phyloP scores from a whole-genome alignment of 2,113 vertebrate genomes.

The Rhipidura dahli region DNA sequence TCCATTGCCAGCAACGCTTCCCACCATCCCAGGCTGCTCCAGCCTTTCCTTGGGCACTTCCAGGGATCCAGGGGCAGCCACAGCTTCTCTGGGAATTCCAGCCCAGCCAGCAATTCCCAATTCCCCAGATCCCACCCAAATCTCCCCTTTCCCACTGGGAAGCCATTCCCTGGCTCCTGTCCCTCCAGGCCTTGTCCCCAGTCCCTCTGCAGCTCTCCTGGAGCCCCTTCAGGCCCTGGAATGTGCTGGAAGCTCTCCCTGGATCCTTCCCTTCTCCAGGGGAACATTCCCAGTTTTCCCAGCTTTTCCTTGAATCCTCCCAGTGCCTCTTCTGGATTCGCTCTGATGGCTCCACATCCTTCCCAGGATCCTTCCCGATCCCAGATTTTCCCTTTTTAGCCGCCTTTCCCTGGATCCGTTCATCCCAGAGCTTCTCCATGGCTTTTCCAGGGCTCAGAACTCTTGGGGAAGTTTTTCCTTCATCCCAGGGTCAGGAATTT shows the following conservation, averaged over 20 bases:
- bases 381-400: too few relatives aligned
- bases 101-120: background rate
- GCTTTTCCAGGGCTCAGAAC: accelerated
- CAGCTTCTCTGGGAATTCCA: background rate
- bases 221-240: too few relatives aligned
- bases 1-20: background rate
- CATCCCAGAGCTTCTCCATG: accelerated
- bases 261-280: background rate
- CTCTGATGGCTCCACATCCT: background rate
- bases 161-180: too few relatives aligned
- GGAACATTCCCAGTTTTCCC: background rate
- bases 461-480: background rate
- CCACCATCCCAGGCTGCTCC: accelerated
- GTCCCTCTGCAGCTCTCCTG: too few relatives aligned
- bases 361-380: background rate
- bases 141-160: background rate
- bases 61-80: background rate
- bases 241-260: too few relatives aligned
- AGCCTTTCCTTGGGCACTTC: accelerated
- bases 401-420: background rate
- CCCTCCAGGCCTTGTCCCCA: too few relatives aligned
- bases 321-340: background rate
- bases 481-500: background rate
- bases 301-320: background rate
- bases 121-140: background rate